Conservation (phyloP, 2,797 vertebrate species). For the Sebastolobus altivelis region DNA sequence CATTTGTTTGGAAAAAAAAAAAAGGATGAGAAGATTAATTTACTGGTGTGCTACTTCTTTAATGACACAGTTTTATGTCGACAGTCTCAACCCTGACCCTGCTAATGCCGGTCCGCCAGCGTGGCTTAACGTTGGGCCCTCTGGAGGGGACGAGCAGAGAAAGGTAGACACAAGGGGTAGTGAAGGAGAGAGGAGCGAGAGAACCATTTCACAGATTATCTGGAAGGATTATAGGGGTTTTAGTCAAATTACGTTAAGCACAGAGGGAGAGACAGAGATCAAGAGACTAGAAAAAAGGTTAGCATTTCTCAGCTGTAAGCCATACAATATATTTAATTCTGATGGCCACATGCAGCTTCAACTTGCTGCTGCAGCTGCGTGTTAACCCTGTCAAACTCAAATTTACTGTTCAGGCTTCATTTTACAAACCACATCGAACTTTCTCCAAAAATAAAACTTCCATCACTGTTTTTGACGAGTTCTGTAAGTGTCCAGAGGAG, state of each 20-base stretch:
- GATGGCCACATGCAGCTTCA: constrained; percentile 70
- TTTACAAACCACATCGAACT: constrained; percentile 19
- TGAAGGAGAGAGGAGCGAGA: constrained; percentile 79
- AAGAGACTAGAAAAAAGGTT: constrained; percentile 84
- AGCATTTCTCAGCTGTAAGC: constrained; percentile 86
- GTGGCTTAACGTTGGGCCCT: constrained; percentile 73
- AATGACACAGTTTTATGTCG: constrained; percentile 80
- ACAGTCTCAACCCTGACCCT: constrained; percentile 69
- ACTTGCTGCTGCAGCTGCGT: constrained; percentile 29
- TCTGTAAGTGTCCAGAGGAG: background rate
- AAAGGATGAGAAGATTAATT: constrained; percentile 84
- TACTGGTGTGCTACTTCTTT: constrained; percentile 81
- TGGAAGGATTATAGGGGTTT: constrained; percentile 87
- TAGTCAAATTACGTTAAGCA: constrained; percentile 89
- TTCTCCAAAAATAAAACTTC: background rate
- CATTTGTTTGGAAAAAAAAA: constrained; percentile 78
- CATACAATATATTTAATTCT: constrained; percentile 88
- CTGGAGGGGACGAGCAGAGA: constrained; percentile 65
- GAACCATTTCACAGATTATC: constrained; percentile 89
- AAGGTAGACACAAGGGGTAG: constrained; percentile 83
- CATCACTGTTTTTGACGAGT: background rate
- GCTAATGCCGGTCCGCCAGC: constrained; percentile 70
- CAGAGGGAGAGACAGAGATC: constrained; percentile 86
- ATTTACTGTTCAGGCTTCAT: background rate
- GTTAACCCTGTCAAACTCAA: constrained; percentile 24